Conservation (phyloP, 2,797 vertebrate genomes). For the Mormyrops boulengeri region DNA sequence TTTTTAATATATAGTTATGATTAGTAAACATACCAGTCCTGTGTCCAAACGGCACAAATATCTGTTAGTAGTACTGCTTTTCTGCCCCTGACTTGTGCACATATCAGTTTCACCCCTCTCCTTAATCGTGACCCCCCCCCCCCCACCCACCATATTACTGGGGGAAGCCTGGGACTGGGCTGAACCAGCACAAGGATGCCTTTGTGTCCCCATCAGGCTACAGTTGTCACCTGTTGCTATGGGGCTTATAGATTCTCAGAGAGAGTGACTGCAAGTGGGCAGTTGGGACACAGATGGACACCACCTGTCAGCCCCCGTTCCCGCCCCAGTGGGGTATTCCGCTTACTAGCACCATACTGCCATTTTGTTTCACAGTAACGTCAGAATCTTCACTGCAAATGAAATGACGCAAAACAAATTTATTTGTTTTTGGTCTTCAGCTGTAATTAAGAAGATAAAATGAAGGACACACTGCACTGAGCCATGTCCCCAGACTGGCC, state of each 20-base stretch:
- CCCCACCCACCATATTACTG: neutral
- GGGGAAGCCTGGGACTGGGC: neutral
- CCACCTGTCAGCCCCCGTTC: conserved; percentile 14
- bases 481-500: neutral
- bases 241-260: neutral
- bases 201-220: conserved; percentile 30
- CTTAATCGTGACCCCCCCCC: neutral
- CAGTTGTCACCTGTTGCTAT: conserved; percentile 25
- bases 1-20: neutral
- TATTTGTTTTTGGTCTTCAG: neutral
- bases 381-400: neutral
- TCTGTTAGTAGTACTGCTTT: neutral
- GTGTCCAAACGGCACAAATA: neutral
- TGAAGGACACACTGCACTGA: neutral
- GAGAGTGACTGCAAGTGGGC: neutral
- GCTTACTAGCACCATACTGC: neutral
- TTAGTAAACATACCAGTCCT: neutral
- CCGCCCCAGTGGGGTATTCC: neutral
- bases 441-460: neutral
- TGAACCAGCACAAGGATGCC: conserved; percentile 30
- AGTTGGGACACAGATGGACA: neutral
- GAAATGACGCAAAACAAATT: neutral
- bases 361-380: neutral
- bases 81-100: neutral
- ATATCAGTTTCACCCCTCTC: neutral